A percentile compares a stretch with the other conserved stretches of the same genome.
Conservation (phyloP, 2,888 invertebrate genomes). For the Crocallis elinguaria region DNA sequence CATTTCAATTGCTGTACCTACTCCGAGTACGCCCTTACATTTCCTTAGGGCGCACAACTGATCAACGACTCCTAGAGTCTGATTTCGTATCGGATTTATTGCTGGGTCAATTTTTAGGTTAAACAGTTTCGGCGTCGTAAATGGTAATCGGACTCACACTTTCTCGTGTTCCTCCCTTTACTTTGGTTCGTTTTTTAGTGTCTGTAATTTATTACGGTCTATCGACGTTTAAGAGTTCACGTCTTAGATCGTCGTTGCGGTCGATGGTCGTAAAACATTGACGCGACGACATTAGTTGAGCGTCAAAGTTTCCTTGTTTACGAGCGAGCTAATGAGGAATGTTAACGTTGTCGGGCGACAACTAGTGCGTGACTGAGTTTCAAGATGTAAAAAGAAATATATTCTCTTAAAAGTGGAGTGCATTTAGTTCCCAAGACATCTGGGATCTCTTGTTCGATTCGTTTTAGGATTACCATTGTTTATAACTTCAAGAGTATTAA, state of each 20-base stretch:
- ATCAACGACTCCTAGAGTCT: slow-evolving; percentile 23
- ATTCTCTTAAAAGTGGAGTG: background rate
- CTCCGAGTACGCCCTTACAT: slow-evolving; percentile 43
- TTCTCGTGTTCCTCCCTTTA: slow-evolving; percentile 41
- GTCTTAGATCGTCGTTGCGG: slow-evolving; percentile 56
- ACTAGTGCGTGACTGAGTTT: slow-evolving; percentile 60
- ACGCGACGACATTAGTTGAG: slow-evolving; percentile 73
- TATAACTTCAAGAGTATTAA: too few species aligned
- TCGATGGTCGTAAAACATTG: slow-evolving; percentile 70
- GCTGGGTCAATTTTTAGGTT: slow-evolving; percentile 24
- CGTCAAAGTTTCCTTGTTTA: slow-evolving; percentile 75
- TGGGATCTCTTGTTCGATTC: background rate
- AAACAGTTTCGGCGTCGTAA: slow-evolving; percentile 42
- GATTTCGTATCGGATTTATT: slow-evolving; percentile 26
- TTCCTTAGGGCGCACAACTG: slow-evolving; percentile 54
- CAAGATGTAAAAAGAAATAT: background rate
- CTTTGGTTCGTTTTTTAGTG: slow-evolving; percentile 9
- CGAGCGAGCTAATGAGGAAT: slow-evolving; percentile 75
- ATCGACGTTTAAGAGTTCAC: slow-evolving; percentile 53
- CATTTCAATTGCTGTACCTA: slow-evolving; percentile 79
- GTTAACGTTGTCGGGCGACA: slow-evolving; percentile 36
- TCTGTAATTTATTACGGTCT: slow-evolving; percentile 55
- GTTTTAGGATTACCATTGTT: background rate
- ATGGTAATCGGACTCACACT: slow-evolving; percentile 54
- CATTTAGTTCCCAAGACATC: background rate